A percentile compares a stretch with the other conserved stretches of the same genome.
Conservation (phyloP, 2,888 invertebrate species). For the Napeogenes inachia region DNA sequence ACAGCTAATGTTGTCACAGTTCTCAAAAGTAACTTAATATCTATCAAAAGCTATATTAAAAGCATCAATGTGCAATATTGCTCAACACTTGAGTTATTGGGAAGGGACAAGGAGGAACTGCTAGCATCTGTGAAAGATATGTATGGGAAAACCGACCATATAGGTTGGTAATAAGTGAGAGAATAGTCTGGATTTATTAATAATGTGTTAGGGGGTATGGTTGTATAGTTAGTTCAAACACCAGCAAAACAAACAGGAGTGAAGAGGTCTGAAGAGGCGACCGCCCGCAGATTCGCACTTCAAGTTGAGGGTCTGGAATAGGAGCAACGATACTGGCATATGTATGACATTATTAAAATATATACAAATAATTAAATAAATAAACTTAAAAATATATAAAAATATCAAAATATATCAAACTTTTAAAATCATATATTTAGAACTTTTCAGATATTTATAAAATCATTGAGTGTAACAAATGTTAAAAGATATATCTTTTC, state of each 20-base stretch:
- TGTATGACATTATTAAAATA: slow-evolving; percentile 15
- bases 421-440: too few species aligned
- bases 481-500: background rate
- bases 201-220: slow-evolving; percentile 2
- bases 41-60: slow-evolving; percentile 33
- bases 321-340: slow-evolving; percentile 34
- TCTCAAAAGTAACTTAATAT: slow-evolving; percentile 37
- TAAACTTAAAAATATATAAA: too few species aligned
- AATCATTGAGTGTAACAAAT: background rate
- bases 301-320: slow-evolving; percentile 36
- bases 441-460: too few species aligned
- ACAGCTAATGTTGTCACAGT: slow-evolving; percentile 11
- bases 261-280: slow-evolving; percentile 41
- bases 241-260: slow-evolving; percentile 57
- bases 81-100: slow-evolving; percentile 36
- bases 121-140: background rate
- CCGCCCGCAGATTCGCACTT: slow-evolving; percentile 66
- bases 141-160: slow-evolving; percentile 14
- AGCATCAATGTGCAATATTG: slow-evolving; percentile 37
- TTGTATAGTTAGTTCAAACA: slow-evolving; percentile 46
- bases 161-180: slow-evolving; percentile 8
- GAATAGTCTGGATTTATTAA: slow-evolving; percentile 14
- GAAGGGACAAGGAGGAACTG: slow-evolving; percentile 15
- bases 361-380: too few species aligned
- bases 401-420: too few species aligned